phyloP scores from a whole-genome alignment of 1,140 invertebrate species.

The Eueides isabella region DNA sequence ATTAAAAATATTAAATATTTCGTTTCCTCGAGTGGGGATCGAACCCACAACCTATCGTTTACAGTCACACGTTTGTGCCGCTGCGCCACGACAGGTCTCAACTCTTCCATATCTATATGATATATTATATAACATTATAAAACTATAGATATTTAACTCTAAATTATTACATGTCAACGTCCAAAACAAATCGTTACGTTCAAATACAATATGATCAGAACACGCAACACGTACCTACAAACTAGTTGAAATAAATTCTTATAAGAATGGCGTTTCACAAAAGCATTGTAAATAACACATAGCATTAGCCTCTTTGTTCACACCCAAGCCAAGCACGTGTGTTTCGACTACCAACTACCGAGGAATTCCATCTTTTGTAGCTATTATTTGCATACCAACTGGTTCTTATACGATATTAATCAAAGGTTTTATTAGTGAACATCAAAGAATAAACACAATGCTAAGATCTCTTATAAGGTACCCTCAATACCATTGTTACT shows the following conservation, averaged over 20 bases:
- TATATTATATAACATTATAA: too few species aligned
- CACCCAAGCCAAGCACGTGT: slow-evolving; percentile 69
- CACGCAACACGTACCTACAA: slow-evolving; percentile 13
- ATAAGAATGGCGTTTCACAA: slow-evolving; percentile 59
- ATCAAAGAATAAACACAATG: slow-evolving; percentile 81
- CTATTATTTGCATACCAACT: slow-evolving; percentile 81
- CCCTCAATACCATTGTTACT: slow-evolving; percentile 81
- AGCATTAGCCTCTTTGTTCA: slow-evolving; percentile 68
- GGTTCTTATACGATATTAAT: slow-evolving; percentile 82
- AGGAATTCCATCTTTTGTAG: slow-evolving; percentile 67
- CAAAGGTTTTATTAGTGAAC: slow-evolving; percentile 82
- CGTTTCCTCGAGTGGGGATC: too few species aligned
- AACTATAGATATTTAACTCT: neutral
- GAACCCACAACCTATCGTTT: too few species aligned
- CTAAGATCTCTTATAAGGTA: slow-evolving; percentile 82
- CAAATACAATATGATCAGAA: neutral
- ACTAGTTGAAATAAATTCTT: slow-evolving; percentile 39
- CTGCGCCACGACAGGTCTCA: too few species aligned
- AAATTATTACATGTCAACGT: neutral
- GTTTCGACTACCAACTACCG: slow-evolving; percentile 67
- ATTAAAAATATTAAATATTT: too few species aligned
- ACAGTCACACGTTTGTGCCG: too few species aligned
- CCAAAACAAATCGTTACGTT: slow-evolving; percentile 29
- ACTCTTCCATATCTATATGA: too few species aligned
- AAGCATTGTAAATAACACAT: slow-evolving; percentile 67